These are phyloP conservation scores for Pseudopleuronectes americanus DNA, from an alignment of 2,797 vertebrate species.

Conservation along the genomic window DNA sequence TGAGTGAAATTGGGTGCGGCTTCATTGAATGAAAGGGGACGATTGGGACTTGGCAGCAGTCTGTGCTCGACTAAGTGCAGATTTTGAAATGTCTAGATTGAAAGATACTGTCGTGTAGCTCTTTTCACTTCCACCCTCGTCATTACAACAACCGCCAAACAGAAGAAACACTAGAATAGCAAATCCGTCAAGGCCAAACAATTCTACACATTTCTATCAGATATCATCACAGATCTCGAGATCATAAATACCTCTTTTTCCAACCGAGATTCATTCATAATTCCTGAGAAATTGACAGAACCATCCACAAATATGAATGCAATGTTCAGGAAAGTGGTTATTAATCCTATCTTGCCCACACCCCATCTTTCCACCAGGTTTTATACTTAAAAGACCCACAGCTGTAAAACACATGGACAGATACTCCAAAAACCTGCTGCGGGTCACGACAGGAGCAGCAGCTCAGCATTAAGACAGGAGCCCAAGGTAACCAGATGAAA, in stretches of 20 bases:
- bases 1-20: no score
- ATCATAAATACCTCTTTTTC: no score
- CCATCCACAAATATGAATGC: no score
- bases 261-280: no score
- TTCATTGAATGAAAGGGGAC: no score
- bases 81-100: not conserved
- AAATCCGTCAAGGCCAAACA: not conserved
- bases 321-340: no score
- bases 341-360: not conserved
- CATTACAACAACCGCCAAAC: slow-evolving; percentile 9
- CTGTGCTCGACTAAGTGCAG: no score
- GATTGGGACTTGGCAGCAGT: no score
- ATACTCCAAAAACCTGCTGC: not conserved
- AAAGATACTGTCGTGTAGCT: not conserved
- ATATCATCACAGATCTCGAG: not conserved
- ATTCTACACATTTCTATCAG: not conserved
- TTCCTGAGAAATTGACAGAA: no score
- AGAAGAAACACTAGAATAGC: slow-evolving; percentile 1
- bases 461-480: not conserved
- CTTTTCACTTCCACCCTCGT: not conserved
- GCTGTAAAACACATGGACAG: slow-evolving; percentile 4
- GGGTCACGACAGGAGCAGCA: slow-evolving; percentile 9
- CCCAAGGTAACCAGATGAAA: slow-evolving; percentile 23
- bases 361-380: not conserved
- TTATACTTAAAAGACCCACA: not conserved